Conservation (phyloP, 2,888 invertebrate genomes). For the Galerucella pusilla region DNA sequence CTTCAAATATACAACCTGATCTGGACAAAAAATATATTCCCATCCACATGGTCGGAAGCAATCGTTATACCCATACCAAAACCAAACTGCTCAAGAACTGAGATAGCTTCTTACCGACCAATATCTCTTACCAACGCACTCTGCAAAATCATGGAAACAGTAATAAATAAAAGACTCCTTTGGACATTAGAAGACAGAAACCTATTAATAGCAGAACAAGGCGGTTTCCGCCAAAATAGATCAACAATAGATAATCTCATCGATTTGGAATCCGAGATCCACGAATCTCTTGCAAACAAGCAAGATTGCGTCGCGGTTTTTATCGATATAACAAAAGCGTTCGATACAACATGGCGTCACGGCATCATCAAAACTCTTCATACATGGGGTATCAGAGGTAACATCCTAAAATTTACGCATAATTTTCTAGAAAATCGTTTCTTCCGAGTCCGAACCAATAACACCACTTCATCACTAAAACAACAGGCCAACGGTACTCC, state of each 20-base stretch:
- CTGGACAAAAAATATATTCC: not conserved
- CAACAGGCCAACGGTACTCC: no score
- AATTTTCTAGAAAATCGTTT: constrained; percentile 6
- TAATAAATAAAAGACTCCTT: constrained; percentile 11
- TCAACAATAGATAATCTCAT: constrained; percentile 5
- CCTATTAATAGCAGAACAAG: not conserved
- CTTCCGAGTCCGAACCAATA: constrained; percentile 12
- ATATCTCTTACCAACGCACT: constrained; percentile 17
- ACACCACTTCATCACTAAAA: not conserved
- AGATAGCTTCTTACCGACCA: constrained; percentile 24
- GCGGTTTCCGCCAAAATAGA: constrained; percentile 15
- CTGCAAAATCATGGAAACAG: constrained; percentile 13
- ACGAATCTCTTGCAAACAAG: not conserved
- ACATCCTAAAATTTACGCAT: constrained; percentile 9
- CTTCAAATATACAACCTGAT: constrained; percentile 22
- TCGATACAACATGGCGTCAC: constrained; percentile 11
- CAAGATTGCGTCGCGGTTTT: constrained; percentile 1
- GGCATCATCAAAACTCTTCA: constrained; percentile 6
- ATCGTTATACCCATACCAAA: constrained; percentile 18
- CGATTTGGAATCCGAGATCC: constrained; percentile 6
- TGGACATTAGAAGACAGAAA: constrained; percentile 13
- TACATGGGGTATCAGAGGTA: constrained; percentile 16
- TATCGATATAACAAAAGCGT: constrained; percentile 1
- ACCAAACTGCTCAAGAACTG: constrained; percentile 9
- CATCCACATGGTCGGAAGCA: constrained; percentile 10